Evolutionary conservation across 2,888 invertebrate species (phyloP), one percentile per base, ranked within the genome.

Genomic region (Pheosia gnoma): DNA sequence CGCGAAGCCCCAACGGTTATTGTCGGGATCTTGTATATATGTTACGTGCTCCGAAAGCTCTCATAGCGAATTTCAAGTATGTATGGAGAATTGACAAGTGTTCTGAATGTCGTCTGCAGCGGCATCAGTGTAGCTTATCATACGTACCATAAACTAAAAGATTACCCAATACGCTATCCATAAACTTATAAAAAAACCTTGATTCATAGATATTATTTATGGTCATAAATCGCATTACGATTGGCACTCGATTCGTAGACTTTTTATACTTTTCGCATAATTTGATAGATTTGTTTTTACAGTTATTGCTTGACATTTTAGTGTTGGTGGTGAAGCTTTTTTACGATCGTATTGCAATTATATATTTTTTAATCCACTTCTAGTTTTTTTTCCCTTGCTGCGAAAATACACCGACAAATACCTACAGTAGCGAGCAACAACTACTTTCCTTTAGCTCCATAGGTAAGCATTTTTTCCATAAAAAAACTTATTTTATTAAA

Each of bases 191-290:
- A 54, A 61, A 54, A 57, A 10, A 4, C 38, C 36, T 45, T 43
- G 38, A 51, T 57, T 57, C 52, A n/a, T 52, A 52, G 38, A 45
- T 60, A 43, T 41, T 38, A 61, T 54, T 61, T 4, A 7, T 43
- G 10, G 25, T 36, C 43, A n/a, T 59, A 45, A 57, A 60, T 58
- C 38, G 56, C 25, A 51, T 51, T 25, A 51, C n/a, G 8, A 51
- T 51, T 8, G 25, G 25, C 51, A 45, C 25, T 11, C 41, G 13
- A 43, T 56, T 56, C 25, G 51, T 8, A 25, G 51, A 51, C 13
- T n/a, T 51, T 49, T 51, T 51, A 25, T 51, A 25, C 51, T 51
- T 51, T 51, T 13, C 6, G 51, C 51, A 51, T 51, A 51, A 51
- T 51, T 51, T 51, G 25, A 51, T 51, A 0, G 51, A 25, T 51